A percentile compares a stretch with the other conserved stretches of the same genome.
These are phyloP conservation scores for Mactromeris polynyma DNA, from an alignment of 2,888 invertebrate genomes.

Conservation along the genomic window DNA sequence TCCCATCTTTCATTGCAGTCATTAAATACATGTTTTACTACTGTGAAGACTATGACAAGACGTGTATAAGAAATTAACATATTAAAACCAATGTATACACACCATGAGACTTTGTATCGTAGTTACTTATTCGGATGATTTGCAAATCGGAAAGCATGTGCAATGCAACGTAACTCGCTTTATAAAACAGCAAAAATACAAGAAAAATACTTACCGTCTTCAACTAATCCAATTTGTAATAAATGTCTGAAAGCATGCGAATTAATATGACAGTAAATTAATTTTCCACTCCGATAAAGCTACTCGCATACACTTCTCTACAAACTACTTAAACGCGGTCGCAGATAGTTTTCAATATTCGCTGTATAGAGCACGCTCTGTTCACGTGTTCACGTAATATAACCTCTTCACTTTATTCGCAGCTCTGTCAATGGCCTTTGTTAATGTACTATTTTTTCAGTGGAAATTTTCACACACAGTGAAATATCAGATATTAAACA, in stretches of 20 bases:
- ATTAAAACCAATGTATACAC: no score
- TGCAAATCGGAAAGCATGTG: no score
- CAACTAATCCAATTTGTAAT: not conserved
- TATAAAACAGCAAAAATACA: no score
- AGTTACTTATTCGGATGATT: no score
- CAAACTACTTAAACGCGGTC: constrained; percentile 1
- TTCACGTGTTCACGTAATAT: not conserved
- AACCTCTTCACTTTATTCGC: not conserved
- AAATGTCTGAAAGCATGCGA: not conserved
- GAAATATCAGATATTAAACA: no score
- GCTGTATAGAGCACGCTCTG: not conserved
- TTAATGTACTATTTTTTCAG: not conserved
- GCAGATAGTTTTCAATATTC: not conserved
- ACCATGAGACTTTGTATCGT: no score
- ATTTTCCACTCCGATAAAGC: not conserved
- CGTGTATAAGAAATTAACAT: no score
- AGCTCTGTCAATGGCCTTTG: not conserved
- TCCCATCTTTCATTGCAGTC: no score
- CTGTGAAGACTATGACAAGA: no score
- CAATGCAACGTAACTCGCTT: no score
- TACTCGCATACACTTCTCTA: not conserved
- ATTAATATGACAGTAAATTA: not conserved
- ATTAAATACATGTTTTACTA: no score
- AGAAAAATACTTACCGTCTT: not conserved
- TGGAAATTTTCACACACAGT: not conserved